Percentiles rank a stretch among this genome's conserved stretches.
phyloP scores from a whole-genome alignment of 2,113 vertebrate genomes.

The Hyaena hyaena region DNA sequence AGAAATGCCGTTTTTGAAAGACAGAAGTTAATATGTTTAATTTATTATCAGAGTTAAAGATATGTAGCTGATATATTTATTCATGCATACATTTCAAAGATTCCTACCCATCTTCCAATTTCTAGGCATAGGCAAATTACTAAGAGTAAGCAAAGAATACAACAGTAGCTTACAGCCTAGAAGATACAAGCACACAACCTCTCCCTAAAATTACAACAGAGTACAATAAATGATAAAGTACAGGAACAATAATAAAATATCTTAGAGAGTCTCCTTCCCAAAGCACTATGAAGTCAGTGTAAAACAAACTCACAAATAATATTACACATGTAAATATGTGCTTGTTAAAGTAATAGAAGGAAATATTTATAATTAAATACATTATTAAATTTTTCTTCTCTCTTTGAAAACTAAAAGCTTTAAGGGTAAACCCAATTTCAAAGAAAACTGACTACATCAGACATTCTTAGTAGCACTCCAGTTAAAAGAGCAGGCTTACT shows the following conservation, averaged over 20 bases:
- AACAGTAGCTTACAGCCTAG: neutral
- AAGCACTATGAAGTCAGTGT: neutral
- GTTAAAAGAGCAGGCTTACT: neutral
- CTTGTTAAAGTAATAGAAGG: neutral
- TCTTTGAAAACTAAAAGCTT: neutral
- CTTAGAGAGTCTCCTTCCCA: neutral
- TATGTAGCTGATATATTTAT: neutral
- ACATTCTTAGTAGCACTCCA: constrained; percentile 11
- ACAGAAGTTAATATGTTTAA: neutral
- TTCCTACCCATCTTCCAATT: neutral
- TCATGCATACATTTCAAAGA: neutral
- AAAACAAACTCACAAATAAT: neutral
- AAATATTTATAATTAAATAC: neutral
- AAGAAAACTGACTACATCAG: neutral
- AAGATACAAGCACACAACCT: neutral
- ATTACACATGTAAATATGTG: neutral
- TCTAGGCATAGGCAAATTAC: neutral
- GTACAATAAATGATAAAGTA: neutral
- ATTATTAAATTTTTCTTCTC: neutral
- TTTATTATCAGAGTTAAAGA: neutral
- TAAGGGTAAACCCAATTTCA: neutral
- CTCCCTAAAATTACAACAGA: neutral
- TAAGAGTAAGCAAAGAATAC: neutral
- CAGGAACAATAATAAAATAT: neutral
- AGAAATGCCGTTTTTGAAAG: neutral